A percentile compares a stretch with the other conserved stretches of the same genome.
Evolutionary conservation across 2,113 vertebrate species (phyloP).

Genomic region (Lynx canadensis): DNA sequence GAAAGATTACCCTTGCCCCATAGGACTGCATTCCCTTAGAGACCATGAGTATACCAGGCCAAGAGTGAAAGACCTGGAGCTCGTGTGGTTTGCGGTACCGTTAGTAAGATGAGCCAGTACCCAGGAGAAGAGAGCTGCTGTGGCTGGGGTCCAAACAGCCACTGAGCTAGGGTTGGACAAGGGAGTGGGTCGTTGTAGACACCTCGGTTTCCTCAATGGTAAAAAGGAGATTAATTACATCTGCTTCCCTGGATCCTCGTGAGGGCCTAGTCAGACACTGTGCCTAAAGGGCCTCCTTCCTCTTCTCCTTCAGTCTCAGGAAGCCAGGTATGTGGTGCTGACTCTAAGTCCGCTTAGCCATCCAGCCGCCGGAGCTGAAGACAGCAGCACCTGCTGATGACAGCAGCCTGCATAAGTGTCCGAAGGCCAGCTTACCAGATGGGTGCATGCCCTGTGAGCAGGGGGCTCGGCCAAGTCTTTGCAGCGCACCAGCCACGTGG

Average conservation of each 20-base stretch:
- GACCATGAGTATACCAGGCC: no score
- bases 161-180: neutral
- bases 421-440: neutral
- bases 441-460: neutral
- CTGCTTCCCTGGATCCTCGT: neutral
- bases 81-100: neutral
- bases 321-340: neutral
- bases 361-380: no score
- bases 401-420: neutral
- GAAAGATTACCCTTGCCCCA: neutral
- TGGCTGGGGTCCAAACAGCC: neutral
- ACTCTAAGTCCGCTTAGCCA: neutral
- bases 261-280: neutral
- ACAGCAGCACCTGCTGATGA: neutral
- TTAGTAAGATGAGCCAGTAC: neutral
- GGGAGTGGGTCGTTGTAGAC: neutral
- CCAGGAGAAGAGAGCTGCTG: neutral
- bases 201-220: neutral
- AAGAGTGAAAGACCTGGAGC: neutral
- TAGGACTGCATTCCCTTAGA: neutral
- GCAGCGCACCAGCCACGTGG: neutral
- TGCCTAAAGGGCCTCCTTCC: no score
- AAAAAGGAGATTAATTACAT: neutral
- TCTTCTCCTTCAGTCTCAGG: neutral
- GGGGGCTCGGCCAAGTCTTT: neutral